Base-by-base conservation (phyloP, 1,140 invertebrate genomes). In the Halictus rubicundus region DNA sequence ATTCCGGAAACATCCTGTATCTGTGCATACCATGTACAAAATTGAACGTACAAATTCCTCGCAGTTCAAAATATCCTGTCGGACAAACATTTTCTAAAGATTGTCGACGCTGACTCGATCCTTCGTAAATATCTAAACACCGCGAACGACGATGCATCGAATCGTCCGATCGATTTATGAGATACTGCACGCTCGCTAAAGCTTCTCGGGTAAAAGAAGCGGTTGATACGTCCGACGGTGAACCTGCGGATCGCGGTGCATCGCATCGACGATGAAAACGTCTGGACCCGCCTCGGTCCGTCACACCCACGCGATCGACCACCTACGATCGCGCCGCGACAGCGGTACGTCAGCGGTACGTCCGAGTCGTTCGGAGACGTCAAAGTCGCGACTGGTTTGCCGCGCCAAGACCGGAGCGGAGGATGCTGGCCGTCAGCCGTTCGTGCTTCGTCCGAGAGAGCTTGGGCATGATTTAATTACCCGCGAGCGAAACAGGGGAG, bases 401-500 rank as follows among this genome's bases (percentile, higher is more conserved):
- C 52, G 52, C 19, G 49, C 7, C 39, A 12, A 52, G 49, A 4
- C 12, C 27, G 27, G 19, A 60, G 57, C 37, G 32, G 19, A 21
- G 59, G 75, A 82, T 82, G 66, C 46, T 57, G 81, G 52, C 4
- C 32, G 64, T 66, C 64, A 72, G 54, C 57, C 61, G 82, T 65
- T 73, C 46, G 79, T 74, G 23, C 39, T 32, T 32, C 27, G 27
- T 32, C 27, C n/a, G 63, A 52, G 46, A 63, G 21, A 37, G 37
- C 27, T 21, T 2, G 19, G 61, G 72, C 86, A 82, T 83, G 79
- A 88, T 89, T 89, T 89, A 88, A 89, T 89, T 89, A 88, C 81
- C 83, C 65, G 68, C 42, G 70, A 82, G 75, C 57, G 68, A 76
- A 63, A 64, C 42, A 32, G 21, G 23, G 32, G 23, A 39, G 57